Evolutionary conservation across 2,797 vertebrate genomes (phyloP), one percentile per base, ranked within the genome.

Genomic region (Lemur catta): DNA sequence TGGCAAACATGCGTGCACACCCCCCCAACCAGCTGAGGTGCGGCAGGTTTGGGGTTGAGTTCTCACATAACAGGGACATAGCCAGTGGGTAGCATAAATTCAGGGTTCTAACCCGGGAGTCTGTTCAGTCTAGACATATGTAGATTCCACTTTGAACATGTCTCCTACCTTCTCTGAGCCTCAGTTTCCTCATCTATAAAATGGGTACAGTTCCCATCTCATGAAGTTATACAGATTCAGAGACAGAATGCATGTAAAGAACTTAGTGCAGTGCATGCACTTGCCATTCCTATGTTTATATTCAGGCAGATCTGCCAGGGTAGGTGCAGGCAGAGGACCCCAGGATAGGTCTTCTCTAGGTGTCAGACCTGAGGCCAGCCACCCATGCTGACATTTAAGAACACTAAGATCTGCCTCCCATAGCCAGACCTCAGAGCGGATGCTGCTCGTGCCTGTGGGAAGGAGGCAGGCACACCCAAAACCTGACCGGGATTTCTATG

Each of bases 211-310:
- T 43, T 57, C 13, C 71, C 35, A 30, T 9, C 17, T 50, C n/a
- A 46, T 26, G 28, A 35, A 59, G n/a, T 7, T n/a, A 38, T n/a
- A 10, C 1, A 3, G 41, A 46, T 76, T 85, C 24, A 4, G 59
- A 15, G 41, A 80, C 89, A 55, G 57, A 41, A 89, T 71, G 78
- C 50, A 46, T 1, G 2, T 4, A 8, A 48, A 63, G n/a, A 72
- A n/a, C 24, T 43, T 13, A 11, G 9, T 18, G 57, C 50, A 35
- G 4, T 7, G 1, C 15, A 28, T 0, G 2, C 35, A 4, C 0
- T 28, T 72, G 33, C 43, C 18, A 1, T 1, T 67, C 76, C 59
- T 8, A 22, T 22, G 43, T 61, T 41, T 13, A 71, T 14, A 46
- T 3, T 33, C 15, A 48, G 57, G 35, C 28, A 74, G 65, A 43